Base-by-base conservation (phyloP, 2,797 vertebrate genomes). In the Lutjanus campechanus region DNA sequence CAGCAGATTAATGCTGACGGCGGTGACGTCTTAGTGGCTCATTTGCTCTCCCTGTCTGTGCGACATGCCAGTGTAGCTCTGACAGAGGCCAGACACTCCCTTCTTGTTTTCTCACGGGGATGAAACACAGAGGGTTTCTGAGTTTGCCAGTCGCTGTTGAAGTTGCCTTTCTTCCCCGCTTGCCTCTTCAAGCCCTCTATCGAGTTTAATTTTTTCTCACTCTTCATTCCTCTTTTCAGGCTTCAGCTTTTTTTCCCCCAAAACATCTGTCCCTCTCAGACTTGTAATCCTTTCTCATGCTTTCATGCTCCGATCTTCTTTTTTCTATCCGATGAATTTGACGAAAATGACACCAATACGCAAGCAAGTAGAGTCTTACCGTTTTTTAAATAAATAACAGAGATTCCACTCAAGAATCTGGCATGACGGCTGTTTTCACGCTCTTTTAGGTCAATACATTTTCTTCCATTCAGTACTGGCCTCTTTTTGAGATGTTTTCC, bases 1-100 rank as follows among this genome's bases (percentile, higher is more conserved):
- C 64, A 7, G 44, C 5, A 8, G 82, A 91, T 91, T 85, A 87
- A 82, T 84, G 54, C 72, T 84, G 81, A 82, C 20, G 43, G 73
- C 51, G 16, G 66, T 73, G 80, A 80, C 43, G 73, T 81, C 70
- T 83, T 51, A 49, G 63, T 69, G 80, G 59, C 81, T 91, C 78
- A 79, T 89, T 88, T 81, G 20, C 73, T 77, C 47, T 46, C 36
- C 43, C 20, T 13, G 51, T 83, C 72, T 65, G 60, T 82, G 73
- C 88, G 73, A 88, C 88, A 88, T 82, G 77, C 64, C 75, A 58
- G 69, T 17, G 46, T 46, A 50, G 53, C 79, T 82, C 44, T 64
- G 69, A 59, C 64, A 71, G 76, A 67, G 67, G 54, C 70, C 73
- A 53, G 70, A 72, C 76, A 6, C 44, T 41, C 66, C 79, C 60